Conservation (phyloP, 53 echinoderm and acorn worm genomes). For the Patiria pectinifera region DNA sequence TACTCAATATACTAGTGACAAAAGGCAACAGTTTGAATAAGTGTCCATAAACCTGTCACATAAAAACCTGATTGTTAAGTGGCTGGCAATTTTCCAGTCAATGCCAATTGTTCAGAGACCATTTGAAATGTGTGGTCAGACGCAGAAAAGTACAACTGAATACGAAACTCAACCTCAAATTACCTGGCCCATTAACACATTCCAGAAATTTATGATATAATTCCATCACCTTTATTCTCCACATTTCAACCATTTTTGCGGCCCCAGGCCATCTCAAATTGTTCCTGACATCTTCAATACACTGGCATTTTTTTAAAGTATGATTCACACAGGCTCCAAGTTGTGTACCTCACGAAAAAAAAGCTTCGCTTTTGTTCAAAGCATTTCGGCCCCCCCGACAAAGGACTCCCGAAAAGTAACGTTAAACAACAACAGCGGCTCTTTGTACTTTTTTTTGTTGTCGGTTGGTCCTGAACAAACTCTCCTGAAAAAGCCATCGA, state of each 20-base stretch:
- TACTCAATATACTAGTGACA: too few relatives aligned
- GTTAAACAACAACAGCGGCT: slow-evolving; percentile 1
- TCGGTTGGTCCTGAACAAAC: slow-evolving; percentile 48
- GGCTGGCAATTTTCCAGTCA: not conserved
- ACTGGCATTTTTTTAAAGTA: slow-evolving; percentile 38
- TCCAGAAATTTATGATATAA: slow-evolving; percentile 26
- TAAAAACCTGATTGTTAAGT: not conserved
- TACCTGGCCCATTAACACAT: slow-evolving; percentile 39
- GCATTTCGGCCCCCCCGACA: slow-evolving; percentile 1
- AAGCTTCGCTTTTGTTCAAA: not conserved
- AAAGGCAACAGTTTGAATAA: too few relatives aligned
- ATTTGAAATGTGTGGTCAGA: not conserved
- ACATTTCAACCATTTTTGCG: not conserved
- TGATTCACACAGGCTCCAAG: slow-evolving; percentile 54
- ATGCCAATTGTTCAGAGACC: not conserved
- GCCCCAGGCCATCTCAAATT: slow-evolving; percentile 29
- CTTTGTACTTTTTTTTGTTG: slow-evolving; percentile 28
- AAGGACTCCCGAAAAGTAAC: slow-evolving; percentile 13
- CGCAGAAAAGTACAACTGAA: not conserved
- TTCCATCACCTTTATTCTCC: not conserved
- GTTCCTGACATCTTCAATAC: slow-evolving; percentile 25
- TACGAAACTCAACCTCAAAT: slow-evolving; percentile 20
- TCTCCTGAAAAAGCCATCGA: not conserved
- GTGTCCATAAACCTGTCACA: not conserved
- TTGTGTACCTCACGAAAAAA: slow-evolving; percentile 9